Percentiles rank a stretch among this genome's conserved stretches.
These are phyloP conservation scores for Anadara kagoshimensis DNA, from an alignment of 1,140 invertebrate genomes.

Conservation along the genomic window DNA sequence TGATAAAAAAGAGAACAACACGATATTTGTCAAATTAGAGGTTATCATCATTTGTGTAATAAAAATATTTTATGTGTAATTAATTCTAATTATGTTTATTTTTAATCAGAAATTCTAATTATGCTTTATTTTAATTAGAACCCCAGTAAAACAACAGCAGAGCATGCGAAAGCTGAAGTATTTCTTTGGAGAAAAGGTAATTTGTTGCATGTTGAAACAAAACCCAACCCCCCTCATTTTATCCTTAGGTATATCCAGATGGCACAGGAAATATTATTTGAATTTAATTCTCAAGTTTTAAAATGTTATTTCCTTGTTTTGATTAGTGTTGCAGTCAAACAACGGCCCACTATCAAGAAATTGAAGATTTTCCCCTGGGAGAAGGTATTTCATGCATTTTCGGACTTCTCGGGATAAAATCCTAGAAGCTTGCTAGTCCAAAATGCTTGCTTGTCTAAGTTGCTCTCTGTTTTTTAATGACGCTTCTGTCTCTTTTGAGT, in stretches of 20 bases:
- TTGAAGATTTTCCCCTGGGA: too few species aligned
- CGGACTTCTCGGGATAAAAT: too few species aligned
- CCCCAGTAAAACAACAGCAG: conserved; percentile 49
- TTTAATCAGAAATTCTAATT: conserved; percentile 22
- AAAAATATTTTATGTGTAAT: neutral
- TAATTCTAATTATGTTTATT: neutral
- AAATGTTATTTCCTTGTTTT: neutral
- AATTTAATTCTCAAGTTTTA: neutral
- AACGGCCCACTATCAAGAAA: too few species aligned
- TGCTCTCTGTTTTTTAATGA: too few species aligned
- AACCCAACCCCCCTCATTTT: neutral
- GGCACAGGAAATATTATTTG: neutral
- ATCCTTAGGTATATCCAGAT: neutral
- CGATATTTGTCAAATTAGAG: too few species aligned
- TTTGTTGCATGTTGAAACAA: conserved; percentile 9
- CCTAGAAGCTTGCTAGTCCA: too few species aligned
- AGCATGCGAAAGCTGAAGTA: conserved; percentile 73
- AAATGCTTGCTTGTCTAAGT: too few species aligned
- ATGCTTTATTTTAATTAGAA: conserved; percentile 34
- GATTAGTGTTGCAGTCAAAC: neutral
- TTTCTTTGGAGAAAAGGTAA: conserved; percentile 76
- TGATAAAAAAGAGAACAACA: too few species aligned
- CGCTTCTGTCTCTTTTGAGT: too few species aligned
- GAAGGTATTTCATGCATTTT: too few species aligned
- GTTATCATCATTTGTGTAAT: too few species aligned